phyloP scores from a whole-genome alignment of 1,140 invertebrate genomes.

The Leptinotarsa lineolata region DNA sequence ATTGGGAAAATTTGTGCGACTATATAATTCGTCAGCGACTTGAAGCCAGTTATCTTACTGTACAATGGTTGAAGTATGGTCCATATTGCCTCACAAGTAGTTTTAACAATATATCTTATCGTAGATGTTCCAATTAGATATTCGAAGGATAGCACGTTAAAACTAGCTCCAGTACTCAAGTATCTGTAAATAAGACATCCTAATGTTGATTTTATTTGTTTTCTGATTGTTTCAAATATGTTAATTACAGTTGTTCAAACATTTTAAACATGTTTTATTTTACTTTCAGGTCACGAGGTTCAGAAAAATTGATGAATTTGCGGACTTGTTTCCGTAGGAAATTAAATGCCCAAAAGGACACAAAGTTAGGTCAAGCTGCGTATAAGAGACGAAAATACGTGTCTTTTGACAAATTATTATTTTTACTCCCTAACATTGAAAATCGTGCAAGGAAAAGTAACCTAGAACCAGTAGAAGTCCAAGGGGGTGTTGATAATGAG shows the following conservation, averaged over 20 bases:
- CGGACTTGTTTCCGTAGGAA: constrained; percentile 1
- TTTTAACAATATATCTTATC: constrained; percentile 30
- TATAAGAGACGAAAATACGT: neutral
- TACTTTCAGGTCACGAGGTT: too few relatives aligned
- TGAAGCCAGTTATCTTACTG: too few relatives aligned
- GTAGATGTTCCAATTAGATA: constrained; percentile 26
- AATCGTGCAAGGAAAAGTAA: too few relatives aligned
- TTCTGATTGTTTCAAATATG: too few relatives aligned
- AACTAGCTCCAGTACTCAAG: neutral
- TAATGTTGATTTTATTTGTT: too few relatives aligned
- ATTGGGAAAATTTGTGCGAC: constrained; percentile 57
- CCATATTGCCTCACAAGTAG: constrained; percentile 31
- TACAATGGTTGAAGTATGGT: too few relatives aligned
- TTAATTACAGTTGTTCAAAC: too few relatives aligned
- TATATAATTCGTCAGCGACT: constrained; percentile 48
- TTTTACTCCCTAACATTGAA: neutral
- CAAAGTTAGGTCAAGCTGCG: neutral
- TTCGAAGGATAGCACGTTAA: constrained; percentile 7
- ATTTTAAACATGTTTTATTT: too few relatives aligned
- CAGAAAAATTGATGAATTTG: neutral
- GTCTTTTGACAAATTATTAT: neutral
- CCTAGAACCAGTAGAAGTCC: too few relatives aligned
- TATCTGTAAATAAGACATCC: neutral
- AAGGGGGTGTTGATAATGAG: too few relatives aligned
- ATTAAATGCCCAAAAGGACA: neutral